These are phyloP conservation scores for Addax nasomaculatus DNA, from an alignment of 2,113 vertebrate genomes.

Conservation along the genomic window DNA sequence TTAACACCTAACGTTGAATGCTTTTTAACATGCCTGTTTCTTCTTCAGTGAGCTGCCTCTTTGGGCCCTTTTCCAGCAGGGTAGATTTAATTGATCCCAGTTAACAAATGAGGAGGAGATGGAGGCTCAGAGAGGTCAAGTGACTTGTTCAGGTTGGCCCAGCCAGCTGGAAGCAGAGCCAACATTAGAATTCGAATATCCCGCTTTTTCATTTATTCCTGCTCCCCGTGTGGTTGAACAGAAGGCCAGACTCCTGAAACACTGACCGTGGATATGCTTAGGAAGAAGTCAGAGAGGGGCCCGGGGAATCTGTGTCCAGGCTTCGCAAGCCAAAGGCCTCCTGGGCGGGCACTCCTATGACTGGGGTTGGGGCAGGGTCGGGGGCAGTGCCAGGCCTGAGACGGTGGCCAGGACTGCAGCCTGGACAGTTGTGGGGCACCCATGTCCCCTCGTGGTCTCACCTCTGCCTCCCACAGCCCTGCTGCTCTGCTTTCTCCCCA, in stretches of 20 bases:
- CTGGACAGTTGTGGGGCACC: rapidly evolving
- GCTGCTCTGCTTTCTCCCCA: constrained; percentile 54
- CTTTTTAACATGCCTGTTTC: background rate
- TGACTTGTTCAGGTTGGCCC: background rate
- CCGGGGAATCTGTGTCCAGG: background rate
- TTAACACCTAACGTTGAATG: background rate
- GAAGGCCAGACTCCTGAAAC: background rate
- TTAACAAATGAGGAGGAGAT: background rate
- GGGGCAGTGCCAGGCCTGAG: background rate
- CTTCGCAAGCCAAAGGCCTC: background rate
- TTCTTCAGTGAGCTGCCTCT: background rate
- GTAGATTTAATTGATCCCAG: background rate
- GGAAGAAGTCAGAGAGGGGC: background rate
- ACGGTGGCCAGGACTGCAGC: background rate
- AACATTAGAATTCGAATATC: background rate
- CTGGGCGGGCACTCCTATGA: background rate
- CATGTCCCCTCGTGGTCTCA: rapidly evolving
- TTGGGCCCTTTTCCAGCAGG: background rate
- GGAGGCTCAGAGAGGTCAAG: background rate
- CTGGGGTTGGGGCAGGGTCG: rapidly evolving
- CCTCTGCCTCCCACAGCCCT: rapidly evolving
- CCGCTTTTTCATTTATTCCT: background rate
- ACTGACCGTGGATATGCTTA: background rate
- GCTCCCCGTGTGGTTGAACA: rapidly evolving
- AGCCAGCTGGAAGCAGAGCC: background rate